A percentile compares a stretch with the other conserved stretches of the same genome.
Conservation (phyloP, 1,140 invertebrate species). For the Aricia agestis region DNA sequence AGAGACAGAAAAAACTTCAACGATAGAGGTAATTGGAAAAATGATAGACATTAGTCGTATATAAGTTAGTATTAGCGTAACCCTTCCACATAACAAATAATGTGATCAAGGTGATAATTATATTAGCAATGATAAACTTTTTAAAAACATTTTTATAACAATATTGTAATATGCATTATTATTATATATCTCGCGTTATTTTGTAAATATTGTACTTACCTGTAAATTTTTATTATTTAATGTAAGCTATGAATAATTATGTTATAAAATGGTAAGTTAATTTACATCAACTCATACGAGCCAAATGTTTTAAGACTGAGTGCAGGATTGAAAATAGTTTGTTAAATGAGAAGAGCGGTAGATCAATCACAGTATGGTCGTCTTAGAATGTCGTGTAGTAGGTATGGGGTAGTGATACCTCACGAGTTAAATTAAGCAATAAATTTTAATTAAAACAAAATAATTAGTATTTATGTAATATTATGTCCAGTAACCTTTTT, state of each 20-base stretch:
- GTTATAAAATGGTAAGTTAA: conserved; percentile 40
- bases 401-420: not conserved
- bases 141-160: conserved; percentile 44
- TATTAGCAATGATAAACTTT: conserved; percentile 48
- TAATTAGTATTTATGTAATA: not conserved
- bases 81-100: conserved; percentile 59
- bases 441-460: not conserved
- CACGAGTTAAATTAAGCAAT: conserved; percentile 16
- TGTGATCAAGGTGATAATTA: conserved; percentile 67
- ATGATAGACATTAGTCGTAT: conserved; percentile 62
- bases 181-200: conserved; percentile 10
- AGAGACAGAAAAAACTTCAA: conserved; percentile 72
- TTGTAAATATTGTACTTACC: conserved; percentile 35
- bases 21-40: conserved; percentile 69
- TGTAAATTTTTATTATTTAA: conserved; percentile 37
- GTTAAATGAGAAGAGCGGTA: conserved; percentile 24
- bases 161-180: conserved; percentile 25
- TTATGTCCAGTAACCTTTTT: conserved; percentile 15
- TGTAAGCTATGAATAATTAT: conserved; percentile 43
- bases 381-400: not conserved
- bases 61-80: conserved; percentile 50
- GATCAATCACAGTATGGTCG: not conserved
- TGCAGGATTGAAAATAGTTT: conserved; percentile 56
- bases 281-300: conserved; percentile 64
- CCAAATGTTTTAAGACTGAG: conserved; percentile 74